These are phyloP conservation scores for Turdus rufiventris DNA, from an alignment of 2,113 vertebrate genomes.

Conservation along the genomic window DNA sequence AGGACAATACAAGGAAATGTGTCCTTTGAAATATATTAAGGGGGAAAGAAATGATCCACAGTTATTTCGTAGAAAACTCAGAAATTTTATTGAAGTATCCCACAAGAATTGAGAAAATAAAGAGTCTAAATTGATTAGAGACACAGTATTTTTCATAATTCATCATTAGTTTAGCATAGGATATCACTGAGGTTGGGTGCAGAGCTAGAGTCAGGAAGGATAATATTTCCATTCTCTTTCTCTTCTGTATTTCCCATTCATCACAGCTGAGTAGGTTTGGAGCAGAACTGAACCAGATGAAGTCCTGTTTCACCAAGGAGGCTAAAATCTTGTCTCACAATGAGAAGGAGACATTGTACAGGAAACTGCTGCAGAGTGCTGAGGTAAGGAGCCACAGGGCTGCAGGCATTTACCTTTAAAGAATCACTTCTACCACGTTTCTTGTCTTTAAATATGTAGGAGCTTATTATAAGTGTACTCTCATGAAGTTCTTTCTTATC, in stretches of 20 bases:
- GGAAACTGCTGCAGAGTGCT: conserved; percentile 67
- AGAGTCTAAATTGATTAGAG: neutral
- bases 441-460: neutral
- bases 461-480: neutral
- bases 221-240: neutral
- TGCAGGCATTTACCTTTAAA: neutral
- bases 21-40: neutral
- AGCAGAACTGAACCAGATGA: conserved; percentile 76
- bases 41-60: neutral
- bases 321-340: conserved; percentile 76
- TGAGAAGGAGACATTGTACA: conserved; percentile 71
- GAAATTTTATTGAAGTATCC: neutral
- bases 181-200: neutral
- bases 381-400: conserved; percentile 62
- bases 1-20: neutral
- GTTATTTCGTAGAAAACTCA: neutral
- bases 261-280: conserved; percentile 74
- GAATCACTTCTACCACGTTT: neutral
- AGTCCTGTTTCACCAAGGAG: conserved; percentile 75
- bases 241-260: neutral
- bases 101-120: neutral
- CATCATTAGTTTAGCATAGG: neutral
- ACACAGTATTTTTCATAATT: neutral
- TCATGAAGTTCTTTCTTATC: neutral
- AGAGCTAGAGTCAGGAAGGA: neutral